These are phyloP conservation scores for Hemicrepidius hirtus DNA, from an alignment of 2,888 invertebrate genomes.

Conservation along the genomic window DNA sequence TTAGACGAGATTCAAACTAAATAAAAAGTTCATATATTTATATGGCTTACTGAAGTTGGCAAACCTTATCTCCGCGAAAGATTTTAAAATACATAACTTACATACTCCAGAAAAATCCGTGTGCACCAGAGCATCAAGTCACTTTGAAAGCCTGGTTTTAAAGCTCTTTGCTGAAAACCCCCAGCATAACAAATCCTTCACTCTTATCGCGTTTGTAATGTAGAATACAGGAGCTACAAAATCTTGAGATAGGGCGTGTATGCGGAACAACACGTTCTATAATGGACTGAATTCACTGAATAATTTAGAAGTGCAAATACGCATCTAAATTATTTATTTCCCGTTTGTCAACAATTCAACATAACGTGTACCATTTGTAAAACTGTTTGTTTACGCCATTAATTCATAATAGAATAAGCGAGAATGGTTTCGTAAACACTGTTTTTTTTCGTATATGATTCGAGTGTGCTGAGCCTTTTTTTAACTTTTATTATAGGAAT, in stretches of 20 bases:
- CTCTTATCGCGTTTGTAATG: slow-evolving; percentile 17
- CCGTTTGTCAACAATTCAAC: not conserved
- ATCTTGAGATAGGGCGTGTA: slow-evolving; percentile 1
- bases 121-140: not conserved
- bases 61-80: not conserved
- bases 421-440: too few relatives aligned
- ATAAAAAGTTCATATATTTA: not conserved
- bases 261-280: not conserved
- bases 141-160: slow-evolving; percentile 6
- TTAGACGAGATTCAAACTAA: too few relatives aligned
- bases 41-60: not conserved
- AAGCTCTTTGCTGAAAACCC: slow-evolving; percentile 13
- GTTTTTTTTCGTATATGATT: too few relatives aligned
- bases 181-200: slow-evolving; percentile 14
- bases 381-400: not conserved
- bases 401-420: not conserved
- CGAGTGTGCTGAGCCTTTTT: too few relatives aligned
- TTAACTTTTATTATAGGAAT: too few relatives aligned
- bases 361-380: not conserved
- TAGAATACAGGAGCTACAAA: slow-evolving; percentile 18
- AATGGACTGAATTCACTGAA: slow-evolving; percentile 4
- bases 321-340: not conserved
- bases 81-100: slow-evolving; percentile 4
- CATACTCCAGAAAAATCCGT: not conserved
- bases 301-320: slow-evolving; percentile 1